Base-by-base conservation (phyloP, 1,140 invertebrate species). In the Trichomalopsis sarcophagae region DNA sequence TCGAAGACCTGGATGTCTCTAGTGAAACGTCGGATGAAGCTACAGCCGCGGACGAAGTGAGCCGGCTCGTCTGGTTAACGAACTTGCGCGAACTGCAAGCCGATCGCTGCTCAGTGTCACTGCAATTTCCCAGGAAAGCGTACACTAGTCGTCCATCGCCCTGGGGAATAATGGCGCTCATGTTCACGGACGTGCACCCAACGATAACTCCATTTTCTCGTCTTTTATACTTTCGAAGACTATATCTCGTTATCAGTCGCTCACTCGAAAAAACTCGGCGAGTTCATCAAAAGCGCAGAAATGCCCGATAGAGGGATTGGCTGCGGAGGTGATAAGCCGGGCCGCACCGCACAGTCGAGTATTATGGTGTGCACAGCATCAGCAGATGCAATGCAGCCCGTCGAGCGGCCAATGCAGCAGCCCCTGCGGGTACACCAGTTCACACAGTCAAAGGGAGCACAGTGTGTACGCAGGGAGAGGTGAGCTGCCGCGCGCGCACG, bases 1-100 rank as follows among this genome's bases (percentile, higher is more conserved):
- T 87, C 89, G 87, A 88, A 87, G 87, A 88, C 84, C 86, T 88
- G 88, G 89, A 89, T 87, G 87, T 89, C 89, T 90, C 89, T 89
- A 55, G 50, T 17, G 50, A 55, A 87, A 85, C 86, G 68, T 30
- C 82, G 78, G 73, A 44, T 68, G 78, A 75, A 76, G 81, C 77
- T 86, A 14, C 55, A 75, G 75, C 83, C 36, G 40, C 74, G 50
- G 84, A 85, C 27, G 27, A 81, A 82, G 30, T 71, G 40, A 81
- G n/a, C 9, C 50, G 75, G 66, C 71, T 81, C 17, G 17, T 62
- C 55, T 62, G 78, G 47, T 78, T 79, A 81, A 87, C 80, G 81
- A 80, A 77, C 82, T 87, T 82, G 33, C 77, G 86, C 80, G 81
- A 80, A 77, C 82, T 87, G 75, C 33, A 47, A 71, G 74, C 10